Evolutionary conservation across 1,140 invertebrate species (phyloP).

Genomic region (Nasonia giraulti): DNA sequence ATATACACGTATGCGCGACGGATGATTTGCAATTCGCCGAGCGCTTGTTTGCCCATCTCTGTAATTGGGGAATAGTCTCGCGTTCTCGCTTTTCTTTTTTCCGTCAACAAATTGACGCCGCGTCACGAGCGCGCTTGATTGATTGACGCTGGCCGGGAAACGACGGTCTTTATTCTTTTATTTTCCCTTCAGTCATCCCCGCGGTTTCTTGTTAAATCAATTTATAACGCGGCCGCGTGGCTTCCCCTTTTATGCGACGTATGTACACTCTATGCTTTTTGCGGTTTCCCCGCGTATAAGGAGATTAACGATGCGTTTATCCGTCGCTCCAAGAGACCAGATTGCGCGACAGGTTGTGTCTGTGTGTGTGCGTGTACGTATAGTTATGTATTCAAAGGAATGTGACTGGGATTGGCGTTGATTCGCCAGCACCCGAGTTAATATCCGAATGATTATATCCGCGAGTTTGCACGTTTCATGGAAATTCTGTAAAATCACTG

Average conservation of each 20-base stretch:
- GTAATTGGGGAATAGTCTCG: neutral
- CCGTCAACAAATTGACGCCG: neutral
- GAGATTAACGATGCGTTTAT: neutral
- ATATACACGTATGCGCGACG: neutral
- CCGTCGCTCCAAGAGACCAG: neutral
- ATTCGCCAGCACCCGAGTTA: too few species aligned
- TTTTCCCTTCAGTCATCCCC: neutral
- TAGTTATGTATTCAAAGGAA: neutral
- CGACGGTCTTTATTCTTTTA: neutral
- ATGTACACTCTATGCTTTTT: neutral
- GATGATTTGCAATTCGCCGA: neutral
- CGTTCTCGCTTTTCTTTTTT: neutral
- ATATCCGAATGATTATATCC: too few species aligned
- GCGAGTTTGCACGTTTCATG: too few species aligned
- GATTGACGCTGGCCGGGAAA: neutral
- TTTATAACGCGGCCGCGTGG: neutral
- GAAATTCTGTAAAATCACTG: too few species aligned
- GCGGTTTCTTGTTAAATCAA: conserved; percentile 1
- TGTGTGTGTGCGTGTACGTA: too few species aligned
- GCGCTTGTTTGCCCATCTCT: neutral
- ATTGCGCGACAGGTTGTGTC: neutral
- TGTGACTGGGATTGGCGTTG: too few species aligned
- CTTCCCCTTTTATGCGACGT: neutral
- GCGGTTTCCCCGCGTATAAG: neutral
- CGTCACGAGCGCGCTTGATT: neutral